Base-by-base conservation (phyloP, 1,140 invertebrate species). In the Heliothis subflexa region DNA sequence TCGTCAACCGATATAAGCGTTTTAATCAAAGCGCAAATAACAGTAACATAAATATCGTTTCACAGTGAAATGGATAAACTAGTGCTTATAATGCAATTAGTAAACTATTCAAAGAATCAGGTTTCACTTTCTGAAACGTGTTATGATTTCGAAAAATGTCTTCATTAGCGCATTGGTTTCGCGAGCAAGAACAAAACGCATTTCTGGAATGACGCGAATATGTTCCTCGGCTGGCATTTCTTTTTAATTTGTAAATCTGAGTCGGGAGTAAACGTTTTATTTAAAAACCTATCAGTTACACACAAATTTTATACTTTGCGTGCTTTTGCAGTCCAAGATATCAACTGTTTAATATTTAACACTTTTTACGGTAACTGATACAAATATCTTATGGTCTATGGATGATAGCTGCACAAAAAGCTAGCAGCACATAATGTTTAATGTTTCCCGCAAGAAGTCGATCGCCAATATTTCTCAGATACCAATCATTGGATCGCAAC, bases 71-170 rank as follows among this genome's bases (percentile, higher is more conserved):
- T 14, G n/a, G 4, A 25, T 25, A 40, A 72, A 33, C 71, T n/a
- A 54, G 16, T 47, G 71, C 66, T 45, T 47, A 66, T 76, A 54
- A 18, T 3, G 33, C 25, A 75, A 75, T 75, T 62, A 62, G 50
- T 7, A 28, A 54, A 76, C 14, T 76, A 76, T 66, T 45, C 12
- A 66, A 66, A 66, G 61, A 76, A 76, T 76, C 59, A 47, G 25
- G 71, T 77, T 76, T 55, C 33, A 59, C 66, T 81, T 75, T 83
- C 54, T 52, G 59, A 82, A 75, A 68, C 55, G 78, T 78, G 79
- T 78, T 79, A 80, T 82, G 81, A 82, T 79, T 83, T 76, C 83
- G 57, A 77, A 79, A 85, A 83, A 85, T 83, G 80, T 82, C 80
- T 84, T 78, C 79, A 84, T 83, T 83, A 84, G 57, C 64, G 79